Evolutionary conservation across 1,140 invertebrate species (phyloP), one percentile per base, ranked within the genome.

Genomic region (Glossosoma conforme): DNA sequence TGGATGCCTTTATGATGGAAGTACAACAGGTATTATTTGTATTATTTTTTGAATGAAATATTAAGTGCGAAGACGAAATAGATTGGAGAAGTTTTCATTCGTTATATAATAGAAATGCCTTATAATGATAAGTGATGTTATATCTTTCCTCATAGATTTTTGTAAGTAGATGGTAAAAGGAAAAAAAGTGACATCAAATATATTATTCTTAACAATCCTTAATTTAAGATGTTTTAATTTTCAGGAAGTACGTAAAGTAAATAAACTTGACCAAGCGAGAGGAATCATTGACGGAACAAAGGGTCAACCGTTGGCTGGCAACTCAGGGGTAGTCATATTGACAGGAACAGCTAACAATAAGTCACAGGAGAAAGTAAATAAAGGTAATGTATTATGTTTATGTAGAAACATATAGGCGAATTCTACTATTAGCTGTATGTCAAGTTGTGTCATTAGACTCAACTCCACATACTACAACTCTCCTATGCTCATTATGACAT

Each of bases 1-100:
- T 98, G 4, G 94, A 98, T 82, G 94, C 93, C 5, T 98, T 89
- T 64, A 98, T 98, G 96, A 81, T 87, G 66, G 91, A 80, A 68
- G 78, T 80, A 38, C 72, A 75, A 61, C 64, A 74, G 57, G 70
- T 66, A 60, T 18, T 38, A 5, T 36, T 3, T 33, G n/a, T 11
- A 33, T 33, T 33, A 33, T 33, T 11, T 11, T 13, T 33, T 5
- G 32, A 13, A 15, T 13, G 11, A 4, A 33, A 33, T 33, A 5
- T 33, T 3, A 33, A 4, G 15, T 33, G 11, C 15, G n/a, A 33
- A 13, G 3, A 33, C 11, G 11, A 33, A 33, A 13, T 13, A 33
- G 3, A 4, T 22, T n/a, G n/a, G n/a, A n/a, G n/a, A n/a, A n/a
- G n/a, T n/a, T n/a, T n/a, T n/a, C n/a, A n/a, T n/a, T n/a, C n/a